Evolutionary conservation across 2,797 vertebrate species (phyloP).

Genomic region (Corythornis leucogaster): DNA sequence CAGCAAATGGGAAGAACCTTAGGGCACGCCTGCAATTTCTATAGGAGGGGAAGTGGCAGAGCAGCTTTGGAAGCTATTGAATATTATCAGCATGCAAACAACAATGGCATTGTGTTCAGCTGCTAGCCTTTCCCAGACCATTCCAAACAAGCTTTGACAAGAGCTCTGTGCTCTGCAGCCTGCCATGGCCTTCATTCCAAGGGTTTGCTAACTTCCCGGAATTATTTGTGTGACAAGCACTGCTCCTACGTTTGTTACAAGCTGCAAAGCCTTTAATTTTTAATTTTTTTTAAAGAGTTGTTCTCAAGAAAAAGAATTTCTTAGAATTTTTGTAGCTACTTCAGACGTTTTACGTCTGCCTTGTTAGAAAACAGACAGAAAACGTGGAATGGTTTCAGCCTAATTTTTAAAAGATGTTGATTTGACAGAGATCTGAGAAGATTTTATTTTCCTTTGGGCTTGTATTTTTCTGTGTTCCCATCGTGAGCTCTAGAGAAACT

Average conservation of each 20-base stretch:
- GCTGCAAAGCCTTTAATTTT: not conserved
- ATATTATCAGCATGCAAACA: constrained; percentile 71
- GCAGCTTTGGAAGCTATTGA: constrained; percentile 66
- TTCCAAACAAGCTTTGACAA: constrained; percentile 69
- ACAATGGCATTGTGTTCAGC: constrained; percentile 67
- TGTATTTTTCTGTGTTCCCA: not conserved
- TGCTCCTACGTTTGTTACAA: not conserved
- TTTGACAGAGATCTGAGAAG: not conserved
- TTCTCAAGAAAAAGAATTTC: not conserved
- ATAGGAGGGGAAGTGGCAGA: constrained; percentile 44
- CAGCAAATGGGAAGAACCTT: constrained; percentile 52
- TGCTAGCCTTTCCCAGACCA: constrained; percentile 39
- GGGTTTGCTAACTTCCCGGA: constrained; percentile 65
- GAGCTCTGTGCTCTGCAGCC: constrained; percentile 58
- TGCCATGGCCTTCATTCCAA: constrained; percentile 53
- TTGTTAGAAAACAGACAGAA: not conserved
- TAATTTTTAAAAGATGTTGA: constrained; percentile 33
- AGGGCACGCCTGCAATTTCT: constrained; percentile 56
- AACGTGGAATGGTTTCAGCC: not conserved
- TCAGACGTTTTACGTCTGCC: not conserved
- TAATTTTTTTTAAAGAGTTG: not conserved
- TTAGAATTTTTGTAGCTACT: not conserved
- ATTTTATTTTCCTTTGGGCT: not conserved
- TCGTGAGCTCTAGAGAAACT: not conserved
- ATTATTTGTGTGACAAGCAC: not conserved